These are phyloP conservation scores for Streblospio benedicti DNA, from an alignment of 1,140 invertebrate genomes.

Conservation along the genomic window DNA sequence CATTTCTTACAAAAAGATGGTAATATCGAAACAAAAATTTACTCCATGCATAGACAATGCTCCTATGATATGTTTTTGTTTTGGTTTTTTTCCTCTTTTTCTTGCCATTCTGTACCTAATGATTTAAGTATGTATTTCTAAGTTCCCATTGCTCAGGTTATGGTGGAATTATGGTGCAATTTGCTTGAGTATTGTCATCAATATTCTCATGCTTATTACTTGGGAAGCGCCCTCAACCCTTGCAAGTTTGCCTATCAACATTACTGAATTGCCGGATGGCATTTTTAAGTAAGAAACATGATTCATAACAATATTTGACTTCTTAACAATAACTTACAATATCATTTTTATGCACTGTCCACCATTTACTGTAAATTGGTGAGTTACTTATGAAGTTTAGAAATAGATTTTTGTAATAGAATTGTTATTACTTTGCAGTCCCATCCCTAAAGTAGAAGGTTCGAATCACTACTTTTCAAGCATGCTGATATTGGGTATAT, in stretches of 20 bases:
- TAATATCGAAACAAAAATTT: not conserved
- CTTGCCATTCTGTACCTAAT: too few relatives aligned
- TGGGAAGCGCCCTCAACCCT: not conserved
- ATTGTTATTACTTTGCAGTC: too few relatives aligned
- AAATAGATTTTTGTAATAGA: too few relatives aligned
- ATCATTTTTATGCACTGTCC: not conserved
- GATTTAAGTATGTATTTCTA: not conserved
- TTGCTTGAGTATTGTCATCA: not conserved
- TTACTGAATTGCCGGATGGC: too few relatives aligned
- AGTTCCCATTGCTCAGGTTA: not conserved
- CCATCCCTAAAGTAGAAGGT: not conserved
- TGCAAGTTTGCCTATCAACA: too few relatives aligned
- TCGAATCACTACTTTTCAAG: conserved; percentile 2
- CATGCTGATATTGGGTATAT: conserved; percentile 29
- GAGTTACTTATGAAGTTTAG: not conserved
- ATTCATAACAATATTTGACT: too few relatives aligned
- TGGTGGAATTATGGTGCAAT: not conserved
- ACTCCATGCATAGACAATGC: not conserved
- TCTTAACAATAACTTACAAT: not conserved
- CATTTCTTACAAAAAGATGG: conserved; percentile 16
- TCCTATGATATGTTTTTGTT: not conserved
- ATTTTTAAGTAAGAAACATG: too few relatives aligned
- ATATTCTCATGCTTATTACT: not conserved
- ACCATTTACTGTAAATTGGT: not conserved
- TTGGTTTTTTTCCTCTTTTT: too few relatives aligned